These are phyloP conservation scores for Megaceryle maxima DNA, from an alignment of 2,113 vertebrate genomes.

Conservation along the genomic window DNA sequence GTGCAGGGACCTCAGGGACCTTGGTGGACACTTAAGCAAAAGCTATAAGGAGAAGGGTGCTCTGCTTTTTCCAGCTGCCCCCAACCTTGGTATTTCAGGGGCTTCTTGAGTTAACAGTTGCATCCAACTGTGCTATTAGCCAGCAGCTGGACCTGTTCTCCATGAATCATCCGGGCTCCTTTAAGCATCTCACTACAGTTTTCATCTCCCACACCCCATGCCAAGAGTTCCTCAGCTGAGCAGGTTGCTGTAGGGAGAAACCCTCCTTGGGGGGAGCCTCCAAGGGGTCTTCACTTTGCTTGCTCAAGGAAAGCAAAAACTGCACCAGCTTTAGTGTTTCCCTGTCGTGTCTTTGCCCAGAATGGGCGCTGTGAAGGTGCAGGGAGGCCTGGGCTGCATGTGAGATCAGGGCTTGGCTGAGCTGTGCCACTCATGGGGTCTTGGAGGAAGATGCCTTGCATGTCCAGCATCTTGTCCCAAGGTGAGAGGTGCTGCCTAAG, in stretches of 20 bases:
- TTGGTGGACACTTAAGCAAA: background rate
- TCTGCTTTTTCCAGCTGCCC: background rate
- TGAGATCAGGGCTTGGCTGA: background rate
- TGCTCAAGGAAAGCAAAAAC: background rate
- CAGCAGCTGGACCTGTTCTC: background rate
- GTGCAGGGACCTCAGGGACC: background rate
- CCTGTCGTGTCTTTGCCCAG: background rate
- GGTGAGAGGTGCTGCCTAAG: background rate
- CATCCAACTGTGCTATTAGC: background rate
- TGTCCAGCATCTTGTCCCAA: too few relatives aligned
- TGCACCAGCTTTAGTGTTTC: background rate
- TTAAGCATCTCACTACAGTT: background rate
- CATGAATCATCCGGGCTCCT: background rate
- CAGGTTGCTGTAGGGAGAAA: background rate
- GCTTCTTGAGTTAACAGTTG: background rate
- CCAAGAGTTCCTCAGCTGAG: background rate
- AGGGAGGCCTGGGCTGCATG: background rate
- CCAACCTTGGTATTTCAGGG: background rate
- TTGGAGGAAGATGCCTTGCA: background rate
- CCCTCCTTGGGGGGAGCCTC: background rate
- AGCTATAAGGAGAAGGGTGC: background rate
- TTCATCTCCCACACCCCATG: background rate
- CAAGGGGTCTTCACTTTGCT: background rate
- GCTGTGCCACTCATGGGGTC: accelerated
- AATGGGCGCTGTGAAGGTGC: background rate